phyloP scores from a whole-genome alignment of 2,113 vertebrate species.

The Microtus oregoni region DNA sequence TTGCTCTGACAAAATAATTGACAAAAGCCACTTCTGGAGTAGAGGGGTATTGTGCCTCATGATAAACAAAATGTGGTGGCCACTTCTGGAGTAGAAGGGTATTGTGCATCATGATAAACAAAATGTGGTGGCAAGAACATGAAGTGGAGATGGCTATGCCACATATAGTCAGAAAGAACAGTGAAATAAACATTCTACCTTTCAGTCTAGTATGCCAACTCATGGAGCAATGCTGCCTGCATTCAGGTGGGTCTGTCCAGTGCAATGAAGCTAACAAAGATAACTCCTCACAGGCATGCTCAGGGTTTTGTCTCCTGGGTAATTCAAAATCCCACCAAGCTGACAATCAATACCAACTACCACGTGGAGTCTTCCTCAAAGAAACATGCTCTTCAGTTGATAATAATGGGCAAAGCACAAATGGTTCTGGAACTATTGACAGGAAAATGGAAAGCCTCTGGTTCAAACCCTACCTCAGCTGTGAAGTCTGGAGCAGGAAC shows the following conservation, averaged over 20 bases:
- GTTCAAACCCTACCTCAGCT: background rate
- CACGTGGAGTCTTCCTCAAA: background rate
- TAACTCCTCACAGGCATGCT: background rate
- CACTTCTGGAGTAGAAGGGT: background rate
- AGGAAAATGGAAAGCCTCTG: background rate
- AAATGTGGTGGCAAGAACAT: background rate
- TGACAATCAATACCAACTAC: background rate
- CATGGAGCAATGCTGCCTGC: background rate
- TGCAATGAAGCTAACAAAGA: background rate
- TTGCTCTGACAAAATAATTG: background rate
- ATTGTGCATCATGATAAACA: background rate
- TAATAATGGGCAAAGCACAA: background rate
- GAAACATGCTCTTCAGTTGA: background rate
- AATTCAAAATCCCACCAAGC: background rate
- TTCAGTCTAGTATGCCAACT: background rate
- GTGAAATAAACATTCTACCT: background rate
- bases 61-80: background rate
- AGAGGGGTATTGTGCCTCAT: too few relatives aligned
- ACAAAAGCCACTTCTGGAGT: background rate
- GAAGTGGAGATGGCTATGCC: background rate
- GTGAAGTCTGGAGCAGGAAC: background rate
- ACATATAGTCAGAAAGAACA: background rate
- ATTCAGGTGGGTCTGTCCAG: background rate
- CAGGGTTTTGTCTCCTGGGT: background rate
- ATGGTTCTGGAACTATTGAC: background rate